Conservation (phyloP, 92 coral and sea anemone genomes). For the Porites evermanni region DNA sequence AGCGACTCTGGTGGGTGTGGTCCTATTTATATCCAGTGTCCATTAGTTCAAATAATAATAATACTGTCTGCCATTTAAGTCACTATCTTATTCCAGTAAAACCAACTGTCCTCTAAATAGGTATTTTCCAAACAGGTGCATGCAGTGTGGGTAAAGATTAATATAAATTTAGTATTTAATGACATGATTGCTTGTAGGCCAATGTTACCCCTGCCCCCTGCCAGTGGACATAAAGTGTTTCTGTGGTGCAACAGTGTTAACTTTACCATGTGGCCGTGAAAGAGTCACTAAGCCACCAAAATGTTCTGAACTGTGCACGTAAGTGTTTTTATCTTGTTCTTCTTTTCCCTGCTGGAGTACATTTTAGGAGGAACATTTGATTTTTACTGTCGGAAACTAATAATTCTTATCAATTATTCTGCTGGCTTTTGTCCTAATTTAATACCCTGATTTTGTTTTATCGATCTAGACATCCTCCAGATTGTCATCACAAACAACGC, state of each 20-base stretch:
- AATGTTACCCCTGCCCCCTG: conserved; percentile 97
- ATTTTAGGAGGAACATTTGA: too few relatives aligned
- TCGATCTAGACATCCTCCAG: conserved; percentile 67
- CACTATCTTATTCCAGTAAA: too few relatives aligned
- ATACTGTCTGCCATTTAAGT: too few relatives aligned
- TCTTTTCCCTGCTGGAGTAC: neutral
- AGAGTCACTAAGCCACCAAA: conserved; percentile 94
- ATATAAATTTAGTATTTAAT: too few relatives aligned
- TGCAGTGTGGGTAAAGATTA: neutral
- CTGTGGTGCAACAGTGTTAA: conserved; percentile 86
- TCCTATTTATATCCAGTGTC: too few relatives aligned
- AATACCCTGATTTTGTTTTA: neutral
- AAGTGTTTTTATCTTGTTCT: neutral
- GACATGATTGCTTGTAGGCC: conserved; percentile 56
- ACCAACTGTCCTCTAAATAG: too few relatives aligned
- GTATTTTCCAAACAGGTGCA: too few relatives aligned
- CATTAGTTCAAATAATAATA: too few relatives aligned
- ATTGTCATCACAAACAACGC: conserved; percentile 85
- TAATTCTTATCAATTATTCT: too few relatives aligned
- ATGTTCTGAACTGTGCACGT: conserved; percentile 92
- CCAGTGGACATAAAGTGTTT: conserved; percentile 86
- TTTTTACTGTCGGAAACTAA: too few relatives aligned
- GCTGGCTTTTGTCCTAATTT: neutral
- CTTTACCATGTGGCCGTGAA: conserved; percentile 95
- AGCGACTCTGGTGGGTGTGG: too few relatives aligned